Evolutionary conservation across 2,888 invertebrate species (phyloP).

Genomic region (Hyposoter dolosus): DNA sequence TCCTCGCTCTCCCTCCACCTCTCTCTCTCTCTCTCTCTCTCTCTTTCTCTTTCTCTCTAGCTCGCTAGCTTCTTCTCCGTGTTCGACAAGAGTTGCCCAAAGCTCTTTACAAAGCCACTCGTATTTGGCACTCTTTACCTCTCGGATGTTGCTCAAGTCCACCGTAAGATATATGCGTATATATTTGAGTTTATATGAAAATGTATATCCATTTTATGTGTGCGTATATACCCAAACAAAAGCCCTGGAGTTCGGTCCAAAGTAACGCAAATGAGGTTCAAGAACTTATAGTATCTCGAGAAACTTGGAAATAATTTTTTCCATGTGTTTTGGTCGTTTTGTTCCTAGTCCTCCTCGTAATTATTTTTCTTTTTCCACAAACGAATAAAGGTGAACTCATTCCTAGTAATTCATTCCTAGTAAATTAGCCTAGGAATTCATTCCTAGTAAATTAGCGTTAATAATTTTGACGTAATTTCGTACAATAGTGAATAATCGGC

Average conservation of each 20-base stretch:
- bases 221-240: background rate
- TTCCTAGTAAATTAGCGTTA: background rate
- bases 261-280: constrained; percentile 19
- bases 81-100: constrained; percentile 34
- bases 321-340: background rate
- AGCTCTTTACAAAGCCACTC: constrained; percentile 53
- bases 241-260: constrained; percentile 3
- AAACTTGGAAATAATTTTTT: background rate
- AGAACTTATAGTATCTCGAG: background rate
- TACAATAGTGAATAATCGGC: background rate
- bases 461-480: background rate
- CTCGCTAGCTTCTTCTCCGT: background rate
- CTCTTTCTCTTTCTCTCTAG: background rate
- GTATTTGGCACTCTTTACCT: constrained; percentile 55
- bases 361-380: background rate
- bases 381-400: background rate
- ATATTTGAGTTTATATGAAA: background rate
- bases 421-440: background rate
- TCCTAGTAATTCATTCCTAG: background rate
- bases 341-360: too few species aligned
- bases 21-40: background rate
- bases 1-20: background rate
- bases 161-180: background rate
- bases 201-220: background rate
- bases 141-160: constrained; percentile 22